Percentiles rank a stretch among this genome's conserved stretches.
These are phyloP conservation scores for Ligdia adustata DNA, from an alignment of 2,888 invertebrate species.

Conservation along the genomic window DNA sequence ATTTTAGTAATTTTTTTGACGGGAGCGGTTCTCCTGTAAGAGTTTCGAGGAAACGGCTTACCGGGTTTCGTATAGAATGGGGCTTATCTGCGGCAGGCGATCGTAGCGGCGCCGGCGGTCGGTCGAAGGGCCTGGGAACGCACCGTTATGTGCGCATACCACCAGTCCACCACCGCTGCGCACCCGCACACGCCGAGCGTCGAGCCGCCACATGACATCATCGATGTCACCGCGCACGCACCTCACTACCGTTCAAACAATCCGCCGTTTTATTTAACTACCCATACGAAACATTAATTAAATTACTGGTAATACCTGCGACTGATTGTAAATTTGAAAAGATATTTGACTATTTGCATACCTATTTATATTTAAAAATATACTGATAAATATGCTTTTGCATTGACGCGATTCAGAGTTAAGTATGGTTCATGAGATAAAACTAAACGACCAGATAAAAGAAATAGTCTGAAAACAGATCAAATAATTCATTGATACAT, in stretches of 20 bases:
- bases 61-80: constrained; percentile 77
- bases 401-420: no score
- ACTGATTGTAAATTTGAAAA: no score
- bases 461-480: no score
- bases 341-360: no score
- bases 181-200: constrained; percentile 33
- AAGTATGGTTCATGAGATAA: no score
- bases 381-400: no score
- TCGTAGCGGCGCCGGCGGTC: constrained; percentile 49
- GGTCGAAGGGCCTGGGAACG: constrained; percentile 63
- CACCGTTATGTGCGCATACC: constrained; percentile 43
- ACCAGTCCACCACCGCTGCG: constrained; percentile 66
- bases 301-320: no score
- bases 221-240: constrained; percentile 37
- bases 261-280: constrained; percentile 39
- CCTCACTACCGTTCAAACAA: constrained; percentile 44
- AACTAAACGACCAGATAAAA: no score
- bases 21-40: constrained; percentile 77
- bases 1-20: constrained; percentile 72
- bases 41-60: constrained; percentile 81
- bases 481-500: no score
- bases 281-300: constrained; percentile 45
- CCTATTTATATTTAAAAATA: no score
- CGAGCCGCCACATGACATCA: constrained; percentile 53
- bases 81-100: constrained; percentile 72